A percentile compares a stretch with the other conserved stretches of the same genome.
These are phyloP conservation scores for Porphyrio hochstetteri DNA, from an alignment of 2,113 vertebrate species.

Conservation along the genomic window DNA sequence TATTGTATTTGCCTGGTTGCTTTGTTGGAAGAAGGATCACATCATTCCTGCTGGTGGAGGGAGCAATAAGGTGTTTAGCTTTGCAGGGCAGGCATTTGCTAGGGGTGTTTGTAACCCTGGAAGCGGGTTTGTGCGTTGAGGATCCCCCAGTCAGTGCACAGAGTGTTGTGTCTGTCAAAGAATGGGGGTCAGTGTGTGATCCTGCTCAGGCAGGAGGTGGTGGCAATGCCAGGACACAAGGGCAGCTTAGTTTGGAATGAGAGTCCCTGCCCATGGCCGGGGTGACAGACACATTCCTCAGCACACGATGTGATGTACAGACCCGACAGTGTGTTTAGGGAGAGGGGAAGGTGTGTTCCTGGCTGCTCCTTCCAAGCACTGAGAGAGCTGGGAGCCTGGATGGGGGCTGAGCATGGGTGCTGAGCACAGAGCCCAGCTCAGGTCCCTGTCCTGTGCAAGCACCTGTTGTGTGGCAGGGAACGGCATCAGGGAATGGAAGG, in stretches of 20 bases:
- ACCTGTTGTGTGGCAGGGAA: neutral
- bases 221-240: neutral
- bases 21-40: neutral
- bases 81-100: neutral
- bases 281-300: neutral
- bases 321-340: neutral
- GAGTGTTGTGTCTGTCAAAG: neutral
- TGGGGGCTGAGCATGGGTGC: neutral
- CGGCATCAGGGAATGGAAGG: neutral
- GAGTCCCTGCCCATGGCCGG: neutral
- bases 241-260: neutral
- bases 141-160: neutral
- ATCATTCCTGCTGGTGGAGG: neutral
- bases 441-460: neutral
- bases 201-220: neutral
- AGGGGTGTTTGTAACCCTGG: neutral
- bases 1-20: neutral
- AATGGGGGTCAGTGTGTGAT: no score
- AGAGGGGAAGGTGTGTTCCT: neutral
- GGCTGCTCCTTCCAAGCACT: neutral
- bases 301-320: neutral
- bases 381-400: neutral
- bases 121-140: neutral
- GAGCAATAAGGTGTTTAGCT: neutral
- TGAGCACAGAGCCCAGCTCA: neutral